Conservation (phyloP, 2,113 vertebrate species). For the Vulpes lagopus region DNA sequence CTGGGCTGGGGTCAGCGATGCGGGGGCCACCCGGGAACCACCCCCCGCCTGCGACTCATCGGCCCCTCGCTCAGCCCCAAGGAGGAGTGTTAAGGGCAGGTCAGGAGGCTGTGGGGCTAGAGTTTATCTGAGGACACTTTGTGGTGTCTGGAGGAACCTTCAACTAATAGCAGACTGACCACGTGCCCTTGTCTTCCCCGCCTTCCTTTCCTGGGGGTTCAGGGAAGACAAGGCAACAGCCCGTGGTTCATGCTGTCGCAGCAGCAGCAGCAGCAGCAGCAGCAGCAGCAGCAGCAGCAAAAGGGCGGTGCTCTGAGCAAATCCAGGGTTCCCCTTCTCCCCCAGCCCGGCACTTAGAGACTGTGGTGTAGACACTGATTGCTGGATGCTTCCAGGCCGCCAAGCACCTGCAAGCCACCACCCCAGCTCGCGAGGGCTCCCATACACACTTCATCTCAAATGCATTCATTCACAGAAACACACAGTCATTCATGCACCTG, state of each 20-base stretch:
- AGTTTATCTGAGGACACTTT: slow-evolving; percentile 64
- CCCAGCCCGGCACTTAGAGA: not conserved
- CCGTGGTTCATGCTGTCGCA: not conserved
- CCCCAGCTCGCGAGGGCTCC: slow-evolving; percentile 25
- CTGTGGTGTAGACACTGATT: not conserved
- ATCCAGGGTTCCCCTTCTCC: not conserved
- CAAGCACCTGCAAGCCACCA: slow-evolving; percentile 66
- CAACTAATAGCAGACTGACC: slow-evolving; percentile 5
- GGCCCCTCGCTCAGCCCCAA: not conserved
- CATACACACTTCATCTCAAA: slow-evolving; percentile 59
- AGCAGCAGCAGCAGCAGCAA: not conserved
- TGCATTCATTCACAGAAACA: slow-evolving; percentile 80
- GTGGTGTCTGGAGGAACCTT: slow-evolving; percentile 29
- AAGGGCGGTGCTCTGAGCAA: slow-evolving; percentile 23
- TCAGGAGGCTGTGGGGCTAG: not conserved
- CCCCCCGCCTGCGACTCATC: not conserved
- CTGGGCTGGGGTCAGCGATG: not conserved
- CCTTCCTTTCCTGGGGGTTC: slow-evolving; percentile 20
- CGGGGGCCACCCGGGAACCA: not conserved
- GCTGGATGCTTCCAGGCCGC: slow-evolving; percentile 30
- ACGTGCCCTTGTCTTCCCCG: not conserved
- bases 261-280: not conserved
- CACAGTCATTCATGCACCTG: slow-evolving; percentile 79
- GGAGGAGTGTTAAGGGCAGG: not conserved
- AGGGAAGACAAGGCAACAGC: not conserved